phyloP scores from a whole-genome alignment of 2,888 invertebrate species.

The Rhabditoides inermis region DNA sequence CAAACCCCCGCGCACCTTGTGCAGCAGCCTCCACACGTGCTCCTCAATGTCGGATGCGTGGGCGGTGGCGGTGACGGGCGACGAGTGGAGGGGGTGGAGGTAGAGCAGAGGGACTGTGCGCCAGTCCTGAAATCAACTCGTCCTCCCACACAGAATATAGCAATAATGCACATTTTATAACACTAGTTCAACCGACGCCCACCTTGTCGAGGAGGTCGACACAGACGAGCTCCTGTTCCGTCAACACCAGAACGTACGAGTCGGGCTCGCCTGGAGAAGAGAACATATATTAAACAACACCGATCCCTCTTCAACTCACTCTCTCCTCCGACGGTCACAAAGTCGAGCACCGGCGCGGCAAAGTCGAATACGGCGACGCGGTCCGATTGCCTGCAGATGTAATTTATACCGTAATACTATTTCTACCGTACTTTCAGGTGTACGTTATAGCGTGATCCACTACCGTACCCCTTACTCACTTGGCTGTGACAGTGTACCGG shows the following conservation, averaged over 20 bases:
- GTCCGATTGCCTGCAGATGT: no score
- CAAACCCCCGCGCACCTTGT: no score
- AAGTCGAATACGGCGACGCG: background rate
- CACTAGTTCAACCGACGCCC: no score
- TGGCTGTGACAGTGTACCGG: slow-evolving; percentile 81
- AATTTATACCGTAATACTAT: no score
- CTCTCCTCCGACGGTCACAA: no score
- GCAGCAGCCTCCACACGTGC: background rate
- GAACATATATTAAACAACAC: background rate
- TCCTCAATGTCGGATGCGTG: background rate
- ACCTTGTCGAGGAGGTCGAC: slow-evolving; percentile 74
- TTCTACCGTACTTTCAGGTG: no score
- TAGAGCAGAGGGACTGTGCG: slow-evolving; percentile 67
- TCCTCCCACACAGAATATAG: no score
- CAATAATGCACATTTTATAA: no score
- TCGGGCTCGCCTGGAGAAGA: background rate
- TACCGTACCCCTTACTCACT: no score
- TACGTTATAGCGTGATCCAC: no score
- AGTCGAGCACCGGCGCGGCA: background rate
- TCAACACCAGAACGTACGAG: slow-evolving; percentile 55
- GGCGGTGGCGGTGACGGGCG: slow-evolving; percentile 64
- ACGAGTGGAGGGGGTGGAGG: slow-evolving; percentile 84
- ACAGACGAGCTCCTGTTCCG: slow-evolving; percentile 86
- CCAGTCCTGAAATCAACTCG: no score
- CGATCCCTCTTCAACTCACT: no score